A percentile compares a stretch with the other conserved stretches of the same genome.
These are phyloP conservation scores for Troides helena DNA, from an alignment of 2,888 invertebrate genomes.

Conservation along the genomic window DNA sequence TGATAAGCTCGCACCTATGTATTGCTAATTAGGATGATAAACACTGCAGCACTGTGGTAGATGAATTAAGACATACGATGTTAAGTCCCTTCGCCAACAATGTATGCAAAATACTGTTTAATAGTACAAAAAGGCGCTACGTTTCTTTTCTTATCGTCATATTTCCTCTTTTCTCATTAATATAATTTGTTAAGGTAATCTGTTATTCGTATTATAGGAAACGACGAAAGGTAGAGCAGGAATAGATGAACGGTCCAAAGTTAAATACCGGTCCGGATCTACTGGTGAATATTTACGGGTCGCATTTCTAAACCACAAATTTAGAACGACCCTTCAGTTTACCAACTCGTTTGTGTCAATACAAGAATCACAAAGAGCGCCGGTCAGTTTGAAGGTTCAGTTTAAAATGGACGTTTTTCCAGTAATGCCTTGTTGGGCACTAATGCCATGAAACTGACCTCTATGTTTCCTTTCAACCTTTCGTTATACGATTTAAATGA, in stretches of 20 bases:
- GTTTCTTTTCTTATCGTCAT: too few species aligned
- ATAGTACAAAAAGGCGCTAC: too few species aligned
- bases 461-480: slow-evolving; percentile 40
- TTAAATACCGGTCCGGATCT: background rate
- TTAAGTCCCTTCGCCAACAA: too few species aligned
- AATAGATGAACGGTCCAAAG: background rate
- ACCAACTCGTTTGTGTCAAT: background rate
- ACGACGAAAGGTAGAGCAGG: background rate
- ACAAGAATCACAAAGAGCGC: slow-evolving; percentile 17
- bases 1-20: too few species aligned
- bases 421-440: slow-evolving; percentile 32
- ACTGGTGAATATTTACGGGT: slow-evolving; percentile 3
- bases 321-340: slow-evolving; percentile 9
- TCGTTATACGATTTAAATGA: slow-evolving; percentile 19
- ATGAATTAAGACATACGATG: too few species aligned
- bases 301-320: slow-evolving; percentile 2
- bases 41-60: too few species aligned
- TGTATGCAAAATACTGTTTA: too few species aligned
- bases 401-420: slow-evolving; percentile 13
- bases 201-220: background rate
- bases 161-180: too few species aligned
- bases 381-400: background rate
- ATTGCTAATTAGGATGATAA: too few species aligned
- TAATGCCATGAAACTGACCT: slow-evolving; percentile 42
- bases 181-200: background rate